phyloP scores from a whole-genome alignment of 2,797 vertebrate genomes.

The Xenentodon cancila region DNA sequence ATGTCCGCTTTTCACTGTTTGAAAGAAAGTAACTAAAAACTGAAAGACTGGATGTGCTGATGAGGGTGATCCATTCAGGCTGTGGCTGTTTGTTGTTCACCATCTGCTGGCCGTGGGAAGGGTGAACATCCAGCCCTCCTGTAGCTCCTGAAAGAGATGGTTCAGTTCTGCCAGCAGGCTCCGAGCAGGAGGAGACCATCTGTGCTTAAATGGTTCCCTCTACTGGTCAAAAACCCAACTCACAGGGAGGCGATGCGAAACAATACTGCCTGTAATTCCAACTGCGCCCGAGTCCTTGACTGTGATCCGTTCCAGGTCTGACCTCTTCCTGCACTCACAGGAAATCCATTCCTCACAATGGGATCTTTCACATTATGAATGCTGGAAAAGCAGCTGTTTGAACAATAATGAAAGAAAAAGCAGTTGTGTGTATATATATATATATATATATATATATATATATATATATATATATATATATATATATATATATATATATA shows the following conservation, averaged over 20 bases:
- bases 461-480: background rate
- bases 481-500: background rate
- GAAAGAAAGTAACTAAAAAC: constrained; percentile 35
- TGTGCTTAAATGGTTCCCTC: constrained; percentile 52
- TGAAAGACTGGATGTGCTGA: constrained; percentile 35
- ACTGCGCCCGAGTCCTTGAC: constrained; percentile 39
- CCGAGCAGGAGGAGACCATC: constrained; percentile 16
- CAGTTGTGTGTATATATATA: constrained; percentile 53
- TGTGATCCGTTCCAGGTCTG: constrained; percentile 41
- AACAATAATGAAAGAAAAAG: constrained; percentile 73
- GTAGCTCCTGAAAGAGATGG: constrained; percentile 31
- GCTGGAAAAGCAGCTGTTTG: constrained; percentile 75
- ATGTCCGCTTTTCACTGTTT: constrained; percentile 33
- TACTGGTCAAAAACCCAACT: constrained; percentile 56
- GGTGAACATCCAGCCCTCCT: constrained; percentile 49
- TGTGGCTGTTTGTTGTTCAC: constrained; percentile 51
- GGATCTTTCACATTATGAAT: constrained; percentile 85
- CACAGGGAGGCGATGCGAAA: constrained; percentile 43
- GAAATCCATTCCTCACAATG: constrained; percentile 54
- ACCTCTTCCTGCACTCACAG: constrained; percentile 36
- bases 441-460: background rate
- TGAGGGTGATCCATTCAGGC: constrained; percentile 59
- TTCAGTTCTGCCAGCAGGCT: constrained; percentile 28
- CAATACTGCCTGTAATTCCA: constrained; percentile 64
- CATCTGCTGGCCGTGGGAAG: constrained; percentile 46